Conservation (phyloP, 2,113 vertebrate genomes). For the Dromiciops gliroides region DNA sequence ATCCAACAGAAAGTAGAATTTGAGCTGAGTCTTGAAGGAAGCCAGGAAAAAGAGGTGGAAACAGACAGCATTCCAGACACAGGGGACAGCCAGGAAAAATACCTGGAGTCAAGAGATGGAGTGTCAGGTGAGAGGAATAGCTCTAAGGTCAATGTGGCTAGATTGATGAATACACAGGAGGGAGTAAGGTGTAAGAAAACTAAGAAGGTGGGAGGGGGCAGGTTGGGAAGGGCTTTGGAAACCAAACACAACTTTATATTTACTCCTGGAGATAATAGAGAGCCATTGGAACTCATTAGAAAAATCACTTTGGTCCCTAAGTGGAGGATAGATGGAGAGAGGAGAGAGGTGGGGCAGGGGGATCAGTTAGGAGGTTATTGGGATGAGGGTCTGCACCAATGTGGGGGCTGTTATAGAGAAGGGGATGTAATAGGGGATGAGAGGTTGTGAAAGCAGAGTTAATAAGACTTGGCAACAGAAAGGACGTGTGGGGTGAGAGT, state of each 20-base stretch:
- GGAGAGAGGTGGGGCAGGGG: not conserved
- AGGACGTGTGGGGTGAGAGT: too few species aligned
- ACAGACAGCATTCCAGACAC: too few species aligned
- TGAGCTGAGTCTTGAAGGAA: not conserved
- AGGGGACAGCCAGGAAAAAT: not conserved
- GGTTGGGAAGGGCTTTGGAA: not conserved
- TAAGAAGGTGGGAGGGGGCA: not conserved
- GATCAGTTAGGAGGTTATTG: not conserved
- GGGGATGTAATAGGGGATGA: too few species aligned
- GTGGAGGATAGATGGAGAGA: not conserved
- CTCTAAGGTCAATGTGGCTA: not conserved
- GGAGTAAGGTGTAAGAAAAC: not conserved
- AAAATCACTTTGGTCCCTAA: not conserved
- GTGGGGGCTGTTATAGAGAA: too few species aligned
- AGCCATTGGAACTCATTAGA: not conserved
- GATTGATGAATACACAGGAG: not conserved
- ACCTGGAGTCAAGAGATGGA: not conserved
- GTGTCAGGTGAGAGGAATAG: not conserved
- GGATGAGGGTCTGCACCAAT: too few species aligned
- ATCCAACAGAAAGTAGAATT: not conserved
- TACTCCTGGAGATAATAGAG: not conserved
- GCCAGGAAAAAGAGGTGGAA: not conserved
- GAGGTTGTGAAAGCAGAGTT: too few species aligned
- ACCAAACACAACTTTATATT: not conserved
- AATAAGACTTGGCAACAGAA: too few species aligned